phyloP scores from a whole-genome alignment of 2,113 vertebrate genomes.

The Macaca fascicularis region DNA sequence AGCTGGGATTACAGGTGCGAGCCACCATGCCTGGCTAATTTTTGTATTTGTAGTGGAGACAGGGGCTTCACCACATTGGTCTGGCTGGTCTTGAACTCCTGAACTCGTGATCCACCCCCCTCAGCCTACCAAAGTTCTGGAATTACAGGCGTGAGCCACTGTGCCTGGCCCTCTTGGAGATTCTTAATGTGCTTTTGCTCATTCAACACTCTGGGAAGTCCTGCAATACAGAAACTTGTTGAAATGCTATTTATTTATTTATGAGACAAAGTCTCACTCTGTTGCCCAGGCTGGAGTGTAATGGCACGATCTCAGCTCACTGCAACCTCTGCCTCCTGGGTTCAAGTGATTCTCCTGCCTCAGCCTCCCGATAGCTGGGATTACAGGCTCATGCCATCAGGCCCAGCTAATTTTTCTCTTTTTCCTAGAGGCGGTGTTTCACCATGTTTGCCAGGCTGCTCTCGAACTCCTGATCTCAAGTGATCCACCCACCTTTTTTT shows the following conservation, averaged over 20 bases:
- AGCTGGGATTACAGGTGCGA: not conserved
- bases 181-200: not conserved
- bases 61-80: not conserved
- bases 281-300: not conserved
- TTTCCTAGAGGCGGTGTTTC: not conserved
- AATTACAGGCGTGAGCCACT: not conserved
- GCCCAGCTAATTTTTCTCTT: not conserved
- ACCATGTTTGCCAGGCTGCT: not conserved
- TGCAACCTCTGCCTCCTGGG: not conserved
- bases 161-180: too few relatives aligned
- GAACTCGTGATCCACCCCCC: not conserved
- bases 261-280: not conserved
- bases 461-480: not conserved
- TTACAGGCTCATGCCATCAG: not conserved
- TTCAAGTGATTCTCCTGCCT: not conserved
- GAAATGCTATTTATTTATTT: not conserved
- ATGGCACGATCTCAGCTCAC: not conserved
- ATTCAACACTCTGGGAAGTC: not conserved
- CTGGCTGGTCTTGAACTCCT: not conserved
- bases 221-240: not conserved
- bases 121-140: not conserved
- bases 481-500: not conserved
- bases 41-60: not conserved
- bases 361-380: not conserved
- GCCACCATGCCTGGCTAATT: not conserved